These are phyloP conservation scores for Pemphredon lugubris DNA, from an alignment of 2,888 invertebrate species.

Conservation along the genomic window DNA sequence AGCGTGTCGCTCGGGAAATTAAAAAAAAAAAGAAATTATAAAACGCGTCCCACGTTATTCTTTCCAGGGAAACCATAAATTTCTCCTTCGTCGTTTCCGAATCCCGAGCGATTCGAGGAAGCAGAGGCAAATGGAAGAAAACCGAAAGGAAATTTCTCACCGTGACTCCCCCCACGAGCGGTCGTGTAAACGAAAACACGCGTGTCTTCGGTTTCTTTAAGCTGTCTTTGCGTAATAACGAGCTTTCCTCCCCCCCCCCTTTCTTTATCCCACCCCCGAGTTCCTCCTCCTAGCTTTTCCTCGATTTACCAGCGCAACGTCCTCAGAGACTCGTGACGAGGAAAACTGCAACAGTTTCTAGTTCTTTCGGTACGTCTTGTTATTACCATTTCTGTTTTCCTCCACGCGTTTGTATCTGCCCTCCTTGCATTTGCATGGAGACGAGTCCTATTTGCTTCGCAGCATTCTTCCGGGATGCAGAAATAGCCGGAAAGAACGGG, in stretches of 20 bases:
- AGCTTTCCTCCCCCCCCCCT: constrained; percentile 17
- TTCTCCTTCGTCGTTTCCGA: no score
- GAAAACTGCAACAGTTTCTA: constrained; percentile 21
- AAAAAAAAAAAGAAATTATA: no score
- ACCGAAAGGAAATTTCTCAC: neutral
- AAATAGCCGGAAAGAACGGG: constrained; percentile 11
- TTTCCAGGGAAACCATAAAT: no score
- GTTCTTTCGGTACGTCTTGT: constrained; percentile 25
- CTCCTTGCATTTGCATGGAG: constrained; percentile 58
- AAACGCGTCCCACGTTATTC: no score
- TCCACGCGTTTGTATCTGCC: constrained; percentile 11
- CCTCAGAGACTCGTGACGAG: constrained; percentile 15
- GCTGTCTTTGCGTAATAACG: constrained; percentile 18
- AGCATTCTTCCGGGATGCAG: constrained; percentile 24
- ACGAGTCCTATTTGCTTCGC: constrained; percentile 49
- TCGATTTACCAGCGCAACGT: constrained; percentile 37
- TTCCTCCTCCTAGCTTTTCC: constrained; percentile 9
- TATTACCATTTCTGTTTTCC: constrained; percentile 51
- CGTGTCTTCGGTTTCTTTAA: constrained; percentile 33
- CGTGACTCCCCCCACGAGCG: constrained; percentile 2
- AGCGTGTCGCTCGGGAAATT: no score
- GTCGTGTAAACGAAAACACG: constrained; percentile 10
- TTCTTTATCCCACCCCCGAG: neutral
- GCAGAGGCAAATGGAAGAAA: no score
- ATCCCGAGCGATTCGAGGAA: no score